Conservation (phyloP, 2,113 vertebrate species). For the Uropsilus gracilis region DNA sequence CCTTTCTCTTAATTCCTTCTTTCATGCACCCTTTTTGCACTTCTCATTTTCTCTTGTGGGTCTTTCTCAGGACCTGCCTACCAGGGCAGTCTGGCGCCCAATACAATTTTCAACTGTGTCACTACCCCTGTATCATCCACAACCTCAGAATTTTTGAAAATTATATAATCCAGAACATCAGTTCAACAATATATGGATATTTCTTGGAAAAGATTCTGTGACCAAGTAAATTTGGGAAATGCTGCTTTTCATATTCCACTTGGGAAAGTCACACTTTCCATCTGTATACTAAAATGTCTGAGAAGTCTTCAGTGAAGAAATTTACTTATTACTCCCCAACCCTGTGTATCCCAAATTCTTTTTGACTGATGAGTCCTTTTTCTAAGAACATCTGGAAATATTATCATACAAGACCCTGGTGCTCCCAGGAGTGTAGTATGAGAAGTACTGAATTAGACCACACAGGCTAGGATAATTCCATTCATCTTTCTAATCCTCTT, state of each 20-base stretch:
- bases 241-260: not conserved
- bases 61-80: too few species aligned
- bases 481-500: constrained; percentile 8
- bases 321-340: constrained; percentile 48
- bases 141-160: constrained; percentile 46
- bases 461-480: not conserved
- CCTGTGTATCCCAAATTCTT: constrained; percentile 35
- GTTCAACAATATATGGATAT: not conserved
- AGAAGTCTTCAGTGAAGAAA: constrained; percentile 47
- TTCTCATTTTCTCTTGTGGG: too few species aligned
- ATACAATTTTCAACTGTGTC: too few species aligned
- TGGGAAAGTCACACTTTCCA: constrained; percentile 30
- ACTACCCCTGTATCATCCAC: too few species aligned
- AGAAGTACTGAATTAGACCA: constrained; percentile 1
- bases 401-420: not conserved
- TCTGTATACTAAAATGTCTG: constrained; percentile 21
- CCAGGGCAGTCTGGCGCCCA: too few species aligned
- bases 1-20: too few species aligned
- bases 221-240: constrained; percentile 18
- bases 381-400: constrained; percentile 32
- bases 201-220: constrained; percentile 21
- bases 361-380: constrained; percentile 37
- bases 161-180: constrained; percentile 7
- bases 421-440: not conserved
- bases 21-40: too few species aligned